phyloP scores from a whole-genome alignment of 2,888 invertebrate species.

The Dasypogon diadema region DNA sequence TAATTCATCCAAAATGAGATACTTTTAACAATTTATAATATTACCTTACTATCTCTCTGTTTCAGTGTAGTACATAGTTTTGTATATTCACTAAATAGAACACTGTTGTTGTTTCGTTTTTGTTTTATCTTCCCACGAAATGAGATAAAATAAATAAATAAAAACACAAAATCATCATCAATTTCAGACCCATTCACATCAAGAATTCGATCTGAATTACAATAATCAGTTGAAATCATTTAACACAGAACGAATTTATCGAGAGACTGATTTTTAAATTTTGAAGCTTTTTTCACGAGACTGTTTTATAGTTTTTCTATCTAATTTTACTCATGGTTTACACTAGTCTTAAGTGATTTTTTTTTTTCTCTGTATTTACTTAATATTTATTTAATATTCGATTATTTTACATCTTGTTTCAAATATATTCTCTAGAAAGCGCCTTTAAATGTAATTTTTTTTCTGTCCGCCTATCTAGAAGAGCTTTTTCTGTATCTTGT shows the following conservation, averaged over 20 bases:
- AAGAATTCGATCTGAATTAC: slow-evolving; percentile 53
- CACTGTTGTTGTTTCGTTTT: too few relatives aligned
- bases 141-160: slow-evolving; percentile 35
- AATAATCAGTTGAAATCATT: slow-evolving; percentile 52
- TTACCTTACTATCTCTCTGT: neutral
- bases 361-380: slow-evolving; percentile 65
- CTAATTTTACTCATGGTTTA: too few relatives aligned
- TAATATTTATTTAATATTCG: slow-evolving; percentile 67
- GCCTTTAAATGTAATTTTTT: neutral
- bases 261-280: slow-evolving; percentile 56
- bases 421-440: neutral
- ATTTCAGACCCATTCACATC: slow-evolving; percentile 52
- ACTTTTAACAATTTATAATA: too few relatives aligned
- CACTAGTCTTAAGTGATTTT: slow-evolving; percentile 64
- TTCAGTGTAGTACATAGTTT: neutral
- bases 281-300: slow-evolving; percentile 46
- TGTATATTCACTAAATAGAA: neutral
- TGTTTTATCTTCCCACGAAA: neutral
- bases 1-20: neutral
- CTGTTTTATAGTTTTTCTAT: slow-evolving; percentile 60
- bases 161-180: slow-evolving; percentile 40
- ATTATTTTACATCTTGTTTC: neutral
- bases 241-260: slow-evolving; percentile 53
- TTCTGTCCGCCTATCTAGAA: neutral
- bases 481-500: neutral